Evolutionary conservation across 2,888 invertebrate genomes (phyloP), one percentile per base, ranked within the genome.

Genomic region (Spialia ferax): DNA sequence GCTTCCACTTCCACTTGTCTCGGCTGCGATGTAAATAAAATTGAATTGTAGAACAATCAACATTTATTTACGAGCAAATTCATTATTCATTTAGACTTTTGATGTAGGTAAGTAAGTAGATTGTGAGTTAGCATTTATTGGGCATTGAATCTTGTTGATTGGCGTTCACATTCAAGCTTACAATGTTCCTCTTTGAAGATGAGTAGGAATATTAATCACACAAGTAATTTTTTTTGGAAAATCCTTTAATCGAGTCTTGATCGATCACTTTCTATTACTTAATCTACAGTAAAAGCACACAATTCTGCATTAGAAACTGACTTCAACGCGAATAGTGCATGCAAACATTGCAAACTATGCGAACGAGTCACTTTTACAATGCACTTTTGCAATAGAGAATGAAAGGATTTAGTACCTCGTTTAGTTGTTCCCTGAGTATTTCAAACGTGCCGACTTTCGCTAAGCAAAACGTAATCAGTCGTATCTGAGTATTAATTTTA

Each of bases 1-100:
- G 69, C 76, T 76, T 77, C 32, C 59, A 35, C 59, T 57, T 26
- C 77, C 79, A 81, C 75, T 79, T 78, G 71, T 71, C 71, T 70
- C 66, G 32, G 63, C 69, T 69, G 71, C 54, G 70, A 63, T 69
- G 50, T 66, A 45, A 66, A 71, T 73, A 69, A 72, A 73, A 70
- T 55, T 69, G 70, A 74, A 63, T 69, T 70, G 71, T 71, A 67
- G 55, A 55, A 67, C 54, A 72, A 71, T 73, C 71, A 74, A 61
- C 18, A 22, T 5, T 10, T 50, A 50, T 38, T 56, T 68, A 23
- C 22, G 67, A 54, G 18, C 5, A 54, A 38, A 52, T 20, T 10
- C 32, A 29, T n/a, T n/a, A 65, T 38, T 59, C 38, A 50, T 48
- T 52, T 23, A 26, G n/a, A 15, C 15, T 18, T 54, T 54, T 54